These are phyloP conservation scores for Henicopernis longicauda DNA, from an alignment of 2,113 vertebrate species.

Conservation along the genomic window DNA sequence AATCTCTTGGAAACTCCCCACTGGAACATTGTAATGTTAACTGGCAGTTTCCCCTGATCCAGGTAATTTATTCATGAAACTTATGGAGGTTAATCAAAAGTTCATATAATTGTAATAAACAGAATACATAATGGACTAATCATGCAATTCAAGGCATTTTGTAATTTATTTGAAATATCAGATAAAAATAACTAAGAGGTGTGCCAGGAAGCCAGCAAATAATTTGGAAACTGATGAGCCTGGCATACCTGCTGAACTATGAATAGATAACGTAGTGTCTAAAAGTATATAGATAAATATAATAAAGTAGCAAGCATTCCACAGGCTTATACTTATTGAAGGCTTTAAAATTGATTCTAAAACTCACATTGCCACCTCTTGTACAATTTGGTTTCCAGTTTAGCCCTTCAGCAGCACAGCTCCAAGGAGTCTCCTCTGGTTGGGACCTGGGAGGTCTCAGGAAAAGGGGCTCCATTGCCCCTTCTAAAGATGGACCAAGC, in stretches of 20 bases:
- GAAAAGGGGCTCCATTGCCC: not conserved
- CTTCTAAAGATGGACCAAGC: not conserved
- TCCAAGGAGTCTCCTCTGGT: not conserved
- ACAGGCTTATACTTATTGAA: not conserved
- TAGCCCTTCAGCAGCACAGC: not conserved
- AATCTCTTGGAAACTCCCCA: slow-evolving; percentile 58
- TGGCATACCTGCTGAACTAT: slow-evolving; percentile 66
- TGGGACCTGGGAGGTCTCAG: not conserved
- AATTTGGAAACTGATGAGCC: slow-evolving; percentile 70
- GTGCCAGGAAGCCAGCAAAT: slow-evolving; percentile 69
- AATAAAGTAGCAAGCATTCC: not conserved
- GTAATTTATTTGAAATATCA: slow-evolving; percentile 73
- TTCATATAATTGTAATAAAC: slow-evolving; percentile 72
- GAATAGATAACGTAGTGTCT: slow-evolving; percentile 56
- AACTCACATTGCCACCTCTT: not conserved
- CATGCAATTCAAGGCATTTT: slow-evolving; percentile 72
- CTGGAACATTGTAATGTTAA: slow-evolving; percentile 52
- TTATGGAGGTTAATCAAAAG: slow-evolving; percentile 70
- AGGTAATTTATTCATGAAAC: slow-evolving; percentile 73
- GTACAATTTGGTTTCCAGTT: not conserved
- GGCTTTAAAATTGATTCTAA: not conserved
- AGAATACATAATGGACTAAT: slow-evolving; percentile 72
- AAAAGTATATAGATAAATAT: slow-evolving; percentile 55
- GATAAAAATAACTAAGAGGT: slow-evolving; percentile 74
- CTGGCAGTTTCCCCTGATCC: slow-evolving; percentile 64